Conservation (phyloP, 2,113 vertebrate species). For the Felis catus region DNA sequence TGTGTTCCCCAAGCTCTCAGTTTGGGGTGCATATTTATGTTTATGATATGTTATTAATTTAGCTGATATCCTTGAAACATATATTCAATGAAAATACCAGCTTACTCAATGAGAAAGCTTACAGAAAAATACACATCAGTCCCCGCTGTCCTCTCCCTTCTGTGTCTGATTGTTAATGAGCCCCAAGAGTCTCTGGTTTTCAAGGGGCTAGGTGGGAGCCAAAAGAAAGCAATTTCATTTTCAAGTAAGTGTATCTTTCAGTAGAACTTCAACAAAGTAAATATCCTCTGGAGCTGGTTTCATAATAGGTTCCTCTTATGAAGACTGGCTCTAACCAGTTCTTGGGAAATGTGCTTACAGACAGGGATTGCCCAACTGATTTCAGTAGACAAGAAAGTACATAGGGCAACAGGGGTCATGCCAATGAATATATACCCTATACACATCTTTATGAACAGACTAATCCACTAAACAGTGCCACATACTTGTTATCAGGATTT, state of each 20-base stretch:
- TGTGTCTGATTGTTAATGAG: neutral
- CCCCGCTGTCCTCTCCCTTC: neutral
- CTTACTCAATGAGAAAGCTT: neutral
- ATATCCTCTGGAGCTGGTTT: slow-evolving; percentile 65
- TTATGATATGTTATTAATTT: neutral
- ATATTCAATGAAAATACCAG: neutral
- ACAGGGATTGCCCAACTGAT: slow-evolving; percentile 71
- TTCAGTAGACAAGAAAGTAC: slow-evolving; percentile 65
- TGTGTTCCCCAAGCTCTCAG: neutral
- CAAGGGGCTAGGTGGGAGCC: neutral
- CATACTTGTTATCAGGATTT: slow-evolving; percentile 13
- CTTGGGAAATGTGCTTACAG: slow-evolving; percentile 70
- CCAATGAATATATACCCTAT: neutral
- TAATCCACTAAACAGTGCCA: slow-evolving; percentile 21
- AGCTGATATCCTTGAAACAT: slow-evolving; percentile 28
- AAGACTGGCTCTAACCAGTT: slow-evolving; percentile 71
- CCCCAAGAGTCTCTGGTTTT: neutral
- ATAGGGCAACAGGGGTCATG: slow-evolving; percentile 15
- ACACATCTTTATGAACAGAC: slow-evolving; percentile 25
- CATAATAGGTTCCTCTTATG: slow-evolving; percentile 75
- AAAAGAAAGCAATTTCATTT: slow-evolving; percentile 51
- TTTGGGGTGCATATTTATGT: neutral
- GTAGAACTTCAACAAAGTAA: slow-evolving; percentile 63
- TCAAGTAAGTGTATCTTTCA: slow-evolving; percentile 57
- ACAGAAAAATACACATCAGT: neutral